Evolutionary conservation across 2,797 vertebrate genomes (phyloP).

Genomic region (Tokudaia tokunoshimensis): DNA sequence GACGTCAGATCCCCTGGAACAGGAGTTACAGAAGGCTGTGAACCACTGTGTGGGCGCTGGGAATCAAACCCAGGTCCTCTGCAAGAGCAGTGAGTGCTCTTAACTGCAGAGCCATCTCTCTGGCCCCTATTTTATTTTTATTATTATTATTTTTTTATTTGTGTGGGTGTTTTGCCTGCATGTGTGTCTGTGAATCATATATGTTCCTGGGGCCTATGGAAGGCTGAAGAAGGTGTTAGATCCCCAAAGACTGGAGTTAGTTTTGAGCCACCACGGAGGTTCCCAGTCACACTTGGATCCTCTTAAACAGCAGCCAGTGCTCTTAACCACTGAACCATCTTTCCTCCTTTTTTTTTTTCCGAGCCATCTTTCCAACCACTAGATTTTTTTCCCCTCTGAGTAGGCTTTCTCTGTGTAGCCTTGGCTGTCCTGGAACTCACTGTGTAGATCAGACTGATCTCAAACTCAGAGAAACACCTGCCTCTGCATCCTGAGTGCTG

Average conservation of each 20-base stretch:
- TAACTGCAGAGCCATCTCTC: not conserved
- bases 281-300: not conserved
- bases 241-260: not conserved
- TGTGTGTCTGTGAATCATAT: not conserved
- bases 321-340: not conserved
- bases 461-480: not conserved
- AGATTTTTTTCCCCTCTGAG: not conserved
- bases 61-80: not conserved
- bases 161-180: not conserved
- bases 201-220: not conserved
- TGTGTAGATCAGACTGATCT: not conserved
- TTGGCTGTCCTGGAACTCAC: not conserved
- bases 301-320: not conserved
- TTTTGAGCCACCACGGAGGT: not conserved
- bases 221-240: not conserved
- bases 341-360: no score
- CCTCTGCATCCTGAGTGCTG: not conserved
- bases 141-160: no score
- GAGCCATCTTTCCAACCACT: not conserved
- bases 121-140: not conserved
- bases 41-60: not conserved
- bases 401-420: not conserved
- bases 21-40: not conserved
- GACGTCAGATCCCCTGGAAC: not conserved
- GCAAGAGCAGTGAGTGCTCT: not conserved